Conservation (phyloP, 92 coral and sea anemone genomes). For the Zoanthus solanderi region DNA sequence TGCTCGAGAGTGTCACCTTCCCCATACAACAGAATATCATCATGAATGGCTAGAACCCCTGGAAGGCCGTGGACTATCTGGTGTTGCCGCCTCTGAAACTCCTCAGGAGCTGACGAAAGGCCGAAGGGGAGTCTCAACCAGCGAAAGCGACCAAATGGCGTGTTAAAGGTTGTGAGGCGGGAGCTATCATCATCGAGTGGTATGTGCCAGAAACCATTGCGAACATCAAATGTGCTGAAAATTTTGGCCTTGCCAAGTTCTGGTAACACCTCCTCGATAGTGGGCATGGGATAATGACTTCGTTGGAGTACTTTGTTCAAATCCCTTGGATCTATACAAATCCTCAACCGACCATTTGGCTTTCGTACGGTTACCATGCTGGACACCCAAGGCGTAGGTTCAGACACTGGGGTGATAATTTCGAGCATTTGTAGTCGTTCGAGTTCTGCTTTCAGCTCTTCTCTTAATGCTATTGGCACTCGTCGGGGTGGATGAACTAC, state of each 20-base stretch:
- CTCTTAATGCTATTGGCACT: slow-evolving; percentile 54
- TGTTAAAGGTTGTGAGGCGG: slow-evolving; percentile 51
- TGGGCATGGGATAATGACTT: slow-evolving; percentile 54
- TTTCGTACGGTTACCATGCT: slow-evolving; percentile 51
- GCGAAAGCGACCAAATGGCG: slow-evolving; percentile 59
- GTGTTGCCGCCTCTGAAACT: slow-evolving; percentile 48
- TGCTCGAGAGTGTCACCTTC: slow-evolving; percentile 44
- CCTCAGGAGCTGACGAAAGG: slow-evolving; percentile 54
- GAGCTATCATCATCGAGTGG: slow-evolving; percentile 45
- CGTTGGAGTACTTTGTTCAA: slow-evolving; percentile 54
- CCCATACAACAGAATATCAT: slow-evolving; percentile 42
- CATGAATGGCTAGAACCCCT: slow-evolving; percentile 37
- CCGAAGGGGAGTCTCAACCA: slow-evolving; percentile 64
- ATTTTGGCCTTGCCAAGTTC: slow-evolving; percentile 45
- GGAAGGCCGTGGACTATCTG: slow-evolving; percentile 58
- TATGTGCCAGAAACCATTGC: slow-evolving; percentile 58
- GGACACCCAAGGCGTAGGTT: slow-evolving; percentile 64
- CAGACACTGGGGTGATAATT: slow-evolving; percentile 45
- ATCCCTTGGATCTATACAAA: slow-evolving; percentile 56
- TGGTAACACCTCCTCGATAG: slow-evolving; percentile 51
- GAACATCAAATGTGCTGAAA: slow-evolving; percentile 60
- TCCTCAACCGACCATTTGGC: slow-evolving; percentile 41
- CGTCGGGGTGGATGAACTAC: slow-evolving; percentile 49
- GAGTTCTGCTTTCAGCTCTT: slow-evolving; percentile 36
- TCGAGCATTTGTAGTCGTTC: slow-evolving; percentile 40